Base-by-base conservation (phyloP, 2,113 vertebrate genomes). In the Ptilorrhoa leucosticta region DNA sequence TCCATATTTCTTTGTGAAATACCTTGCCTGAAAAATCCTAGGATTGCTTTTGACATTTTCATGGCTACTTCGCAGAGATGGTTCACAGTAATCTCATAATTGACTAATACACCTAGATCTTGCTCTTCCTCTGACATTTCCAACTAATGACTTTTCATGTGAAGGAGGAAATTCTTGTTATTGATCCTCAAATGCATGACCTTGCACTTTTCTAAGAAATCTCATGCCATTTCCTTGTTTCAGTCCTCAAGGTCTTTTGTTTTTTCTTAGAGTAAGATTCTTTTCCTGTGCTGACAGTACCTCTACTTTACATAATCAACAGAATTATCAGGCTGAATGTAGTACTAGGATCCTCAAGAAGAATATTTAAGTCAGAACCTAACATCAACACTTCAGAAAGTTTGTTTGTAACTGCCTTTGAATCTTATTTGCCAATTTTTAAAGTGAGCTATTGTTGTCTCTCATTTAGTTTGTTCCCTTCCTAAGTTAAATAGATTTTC, bases 31-130 rank as follows among this genome's bases (percentile, higher is more conserved):
- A 91, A 96, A 97, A 96, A 89, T 97, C 77, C 83, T 93, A 91
- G 83, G 91, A 95, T 95, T 96, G 91, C 94, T 96, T 95, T 92
- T 96, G 96, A 97, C 96, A 97, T 97, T 96, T 97, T 97, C 96
- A 96, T 95, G 96, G 89, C 90, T 97, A 31, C 86, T 94, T 94
- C 96, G 89, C 58, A 42, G 86, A 83, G 94, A 93, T 70, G 94
- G 88, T 60, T 96, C 91, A 84, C 64, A 94, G 87, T 95, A 95
- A 92, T 95, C 83, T 87, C 94, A 92, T 95, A 97, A 96, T 97
- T 95, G 95, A 95, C 95, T 94, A 95, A 95, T 95, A 94, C 73
- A 89, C 93, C 87, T 82, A 89, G 83, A 84, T 97, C 91, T 95
- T 80, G 65, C 65, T 96, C 91, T 92, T 96, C 91, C 81, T 96